Evolutionary conservation across 1,140 invertebrate species (phyloP), one percentile per base, ranked within the genome.

Genomic region (Drosophila azteca): DNA sequence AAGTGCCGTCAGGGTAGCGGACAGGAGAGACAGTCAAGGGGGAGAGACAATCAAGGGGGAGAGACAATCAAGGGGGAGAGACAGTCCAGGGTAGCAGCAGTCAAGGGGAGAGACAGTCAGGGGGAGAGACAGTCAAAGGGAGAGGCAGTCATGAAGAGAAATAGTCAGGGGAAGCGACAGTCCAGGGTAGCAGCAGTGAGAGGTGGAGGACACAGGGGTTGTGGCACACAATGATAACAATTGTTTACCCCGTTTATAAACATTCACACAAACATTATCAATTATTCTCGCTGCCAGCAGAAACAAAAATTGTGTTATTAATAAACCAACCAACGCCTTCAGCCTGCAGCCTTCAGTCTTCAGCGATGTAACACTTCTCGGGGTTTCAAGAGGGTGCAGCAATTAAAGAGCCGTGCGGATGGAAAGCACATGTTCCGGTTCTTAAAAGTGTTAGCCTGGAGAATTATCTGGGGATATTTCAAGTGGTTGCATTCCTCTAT

Each of bases 161-260:
- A n/a, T n/a, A 8, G 29, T 31, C 29, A 31, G 7, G 7, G 29
- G 6, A 2, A 2, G 7, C 9, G 31, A 3, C 2, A 35, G 17
- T 20, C 4, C 24, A 24, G 35, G 11, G 35, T 9, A 35, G 35
- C 3, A 9, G 2, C 8, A 35, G 9, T 52, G 57, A 58, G 39
- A 63, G 60, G 53, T 24, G 35, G 13, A 59, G 41, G 31, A 50
- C 35, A 53, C 49, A 45, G 70, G 70, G 62, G 48, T 13, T 39
- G 35, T 78, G 74, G 58, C 79, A 63, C 54, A 74, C 65, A 80
- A 63, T 76, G 76, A 84, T 84, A 84, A 51, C 55, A 79, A 72
- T 77, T 77, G 80, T 84, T 84, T 72, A 80, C 68, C 72, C 72
- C 68, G 51, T 53, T 69, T 69, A 83, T 68, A 83, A 84, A 77